These are phyloP conservation scores for Ceyx margarethae DNA, from an alignment of 2,113 vertebrate genomes.

Conservation along the genomic window DNA sequence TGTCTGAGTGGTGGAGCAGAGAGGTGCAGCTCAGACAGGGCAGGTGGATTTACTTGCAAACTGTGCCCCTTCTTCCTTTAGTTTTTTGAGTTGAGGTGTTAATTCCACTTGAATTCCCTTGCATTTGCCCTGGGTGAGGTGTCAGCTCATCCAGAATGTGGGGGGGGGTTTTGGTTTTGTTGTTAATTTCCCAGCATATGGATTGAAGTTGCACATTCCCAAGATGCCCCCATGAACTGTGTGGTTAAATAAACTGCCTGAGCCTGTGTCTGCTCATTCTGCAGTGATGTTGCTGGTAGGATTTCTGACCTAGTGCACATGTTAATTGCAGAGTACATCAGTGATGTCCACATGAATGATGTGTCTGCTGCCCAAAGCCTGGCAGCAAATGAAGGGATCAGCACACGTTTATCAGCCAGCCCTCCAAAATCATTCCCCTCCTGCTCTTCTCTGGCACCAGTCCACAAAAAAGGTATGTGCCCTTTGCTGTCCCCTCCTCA, in stretches of 20 bases:
- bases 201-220: neutral
- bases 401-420: constrained; percentile 84
- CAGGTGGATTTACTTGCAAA: neutral
- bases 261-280: neutral
- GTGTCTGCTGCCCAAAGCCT: constrained; percentile 78
- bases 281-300: neutral
- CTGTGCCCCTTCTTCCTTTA: neutral
- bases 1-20: neutral
- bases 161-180: accelerated
- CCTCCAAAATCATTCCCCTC: constrained; percentile 85
- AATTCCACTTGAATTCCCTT: neutral
- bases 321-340: constrained; percentile 80
- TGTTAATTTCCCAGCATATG: neutral
- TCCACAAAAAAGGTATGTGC: constrained; percentile 90
- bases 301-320: constrained; percentile 6
- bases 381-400: constrained; percentile 75
- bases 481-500: neutral
- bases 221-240: neutral
- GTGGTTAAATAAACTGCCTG: neutral
- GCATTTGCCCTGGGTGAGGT: neutral
- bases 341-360: constrained; percentile 85
- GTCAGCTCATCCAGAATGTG: neutral
- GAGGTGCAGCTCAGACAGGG: neutral
- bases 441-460: constrained; percentile 80
- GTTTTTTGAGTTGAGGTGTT: neutral